Conservation (phyloP, 2,113 vertebrate genomes). For the Aix galericulata region DNA sequence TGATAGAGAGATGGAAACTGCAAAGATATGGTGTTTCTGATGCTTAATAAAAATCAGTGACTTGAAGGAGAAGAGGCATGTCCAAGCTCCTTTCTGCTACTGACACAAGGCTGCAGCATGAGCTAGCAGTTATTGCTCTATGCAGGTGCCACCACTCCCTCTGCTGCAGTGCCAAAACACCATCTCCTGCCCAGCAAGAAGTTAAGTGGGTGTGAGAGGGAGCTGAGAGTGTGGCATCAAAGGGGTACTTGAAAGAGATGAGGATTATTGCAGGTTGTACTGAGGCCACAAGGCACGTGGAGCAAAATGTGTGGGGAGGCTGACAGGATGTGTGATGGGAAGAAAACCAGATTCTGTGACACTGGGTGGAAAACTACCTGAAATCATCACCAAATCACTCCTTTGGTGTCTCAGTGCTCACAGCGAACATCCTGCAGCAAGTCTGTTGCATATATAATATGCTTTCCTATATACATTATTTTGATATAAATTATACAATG, state of each 20-base stretch:
- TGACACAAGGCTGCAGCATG: accelerated
- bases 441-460: background rate
- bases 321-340: background rate
- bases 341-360: background rate
- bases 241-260: background rate
- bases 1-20: background rate
- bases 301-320: background rate
- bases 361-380: background rate
- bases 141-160: background rate
- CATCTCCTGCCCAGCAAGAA: background rate
- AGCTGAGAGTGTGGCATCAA: background rate
- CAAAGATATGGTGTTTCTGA: background rate
- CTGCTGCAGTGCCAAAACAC: background rate
- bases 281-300: background rate
- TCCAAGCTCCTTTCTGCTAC: background rate
- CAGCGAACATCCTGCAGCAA: background rate
- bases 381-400: background rate
- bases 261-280: background rate
- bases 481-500: background rate
- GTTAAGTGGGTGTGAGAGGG: background rate
- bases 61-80: accelerated
- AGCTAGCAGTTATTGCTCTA: too few species aligned
- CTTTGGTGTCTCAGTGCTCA: background rate
- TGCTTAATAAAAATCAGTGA: background rate
- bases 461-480: background rate